phyloP scores from a whole-genome alignment of 2,113 vertebrate genomes.

The Tragelaphus strepsiceros region DNA sequence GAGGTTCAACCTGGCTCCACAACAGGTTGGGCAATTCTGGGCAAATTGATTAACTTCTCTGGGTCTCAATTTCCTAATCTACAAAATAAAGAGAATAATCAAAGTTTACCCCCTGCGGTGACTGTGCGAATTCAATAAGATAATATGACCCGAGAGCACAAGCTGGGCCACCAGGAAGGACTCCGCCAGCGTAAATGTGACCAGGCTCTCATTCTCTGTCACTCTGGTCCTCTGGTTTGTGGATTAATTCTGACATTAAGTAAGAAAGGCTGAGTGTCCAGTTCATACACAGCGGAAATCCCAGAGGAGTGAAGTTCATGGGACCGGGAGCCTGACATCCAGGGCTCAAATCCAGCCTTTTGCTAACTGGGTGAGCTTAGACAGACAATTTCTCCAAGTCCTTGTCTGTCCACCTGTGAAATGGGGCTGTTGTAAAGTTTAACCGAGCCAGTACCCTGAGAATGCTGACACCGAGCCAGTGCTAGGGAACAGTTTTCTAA shows the following conservation, averaged over 20 bases:
- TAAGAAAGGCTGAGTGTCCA: background rate
- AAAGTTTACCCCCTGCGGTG: background rate
- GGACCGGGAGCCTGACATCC: background rate
- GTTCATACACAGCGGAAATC: background rate
- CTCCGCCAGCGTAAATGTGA: background rate
- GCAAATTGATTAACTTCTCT: background rate
- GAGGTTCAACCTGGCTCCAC: background rate
- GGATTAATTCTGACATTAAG: background rate
- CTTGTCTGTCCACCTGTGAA: background rate
- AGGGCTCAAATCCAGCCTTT: background rate
- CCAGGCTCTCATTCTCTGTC: too few relatives aligned
- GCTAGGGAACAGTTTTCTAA: background rate
- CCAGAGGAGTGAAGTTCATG: background rate
- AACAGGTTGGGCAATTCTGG: background rate
- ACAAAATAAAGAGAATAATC: background rate
- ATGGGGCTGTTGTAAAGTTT: background rate
- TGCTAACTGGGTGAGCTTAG: background rate
- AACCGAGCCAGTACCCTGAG: background rate
- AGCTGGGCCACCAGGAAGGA: background rate
- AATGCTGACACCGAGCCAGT: fast-evolving
- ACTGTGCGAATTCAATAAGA: background rate
- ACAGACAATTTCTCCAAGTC: background rate
- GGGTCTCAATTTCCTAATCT: background rate
- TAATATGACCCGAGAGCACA: background rate
- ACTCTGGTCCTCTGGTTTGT: background rate